Percentiles rank a stretch among this genome's conserved stretches.
These are phyloP conservation scores for Willisornis vidua DNA, from an alignment of 2,113 vertebrate genomes.

Conservation along the genomic window DNA sequence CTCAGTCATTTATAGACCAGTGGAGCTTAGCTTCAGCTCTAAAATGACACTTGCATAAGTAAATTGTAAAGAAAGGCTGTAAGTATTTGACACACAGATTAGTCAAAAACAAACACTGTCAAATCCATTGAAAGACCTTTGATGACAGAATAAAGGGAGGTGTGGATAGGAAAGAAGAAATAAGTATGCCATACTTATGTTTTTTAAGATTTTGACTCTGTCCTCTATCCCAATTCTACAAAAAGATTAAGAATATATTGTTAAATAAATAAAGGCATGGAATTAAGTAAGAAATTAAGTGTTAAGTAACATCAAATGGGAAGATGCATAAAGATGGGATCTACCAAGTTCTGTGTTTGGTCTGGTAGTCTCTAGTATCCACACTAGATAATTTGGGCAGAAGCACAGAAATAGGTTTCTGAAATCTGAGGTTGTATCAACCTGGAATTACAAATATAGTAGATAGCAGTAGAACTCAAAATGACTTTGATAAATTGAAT, in stretches of 20 bases:
- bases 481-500: not conserved
- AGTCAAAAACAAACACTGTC: not conserved
- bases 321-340: not conserved
- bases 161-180: not conserved
- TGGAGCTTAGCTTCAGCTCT: not conserved
- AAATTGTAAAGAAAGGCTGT: not conserved
- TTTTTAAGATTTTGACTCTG: not conserved
- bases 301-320: not conserved
- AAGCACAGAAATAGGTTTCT: not conserved
- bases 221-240: not conserved
- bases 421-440: not conserved
- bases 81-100: not conserved
- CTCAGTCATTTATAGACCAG: not conserved
- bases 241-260: not conserved
- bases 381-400: not conserved
- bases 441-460: not conserved
- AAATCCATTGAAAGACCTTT: not conserved
- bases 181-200: not conserved
- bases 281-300: not conserved
- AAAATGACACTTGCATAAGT: not conserved
- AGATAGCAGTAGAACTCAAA: not conserved
- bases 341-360: not conserved
- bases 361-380: not conserved
- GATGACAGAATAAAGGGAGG: not conserved
- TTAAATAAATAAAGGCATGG: not conserved